Evolutionary conservation across 2,113 vertebrate species (phyloP).

Genomic region (Galbula dea): DNA sequence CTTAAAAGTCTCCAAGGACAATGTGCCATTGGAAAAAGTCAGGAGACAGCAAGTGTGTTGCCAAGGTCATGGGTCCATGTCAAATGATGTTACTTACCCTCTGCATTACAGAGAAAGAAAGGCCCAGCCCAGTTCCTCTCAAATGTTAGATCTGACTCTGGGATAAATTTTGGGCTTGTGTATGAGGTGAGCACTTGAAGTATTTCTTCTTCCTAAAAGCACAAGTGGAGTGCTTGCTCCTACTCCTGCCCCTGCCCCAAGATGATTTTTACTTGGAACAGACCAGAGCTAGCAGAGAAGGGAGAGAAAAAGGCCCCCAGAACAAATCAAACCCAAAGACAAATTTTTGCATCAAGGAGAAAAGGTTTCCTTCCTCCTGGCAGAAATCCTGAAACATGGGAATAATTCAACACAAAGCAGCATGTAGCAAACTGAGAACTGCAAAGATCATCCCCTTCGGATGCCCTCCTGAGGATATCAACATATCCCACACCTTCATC

Average conservation of each 20-base stretch:
- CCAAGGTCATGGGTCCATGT: not conserved
- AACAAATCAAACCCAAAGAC: not conserved
- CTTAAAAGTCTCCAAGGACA: not conserved
- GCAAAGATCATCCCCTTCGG: not conserved
- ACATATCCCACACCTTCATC: not conserved
- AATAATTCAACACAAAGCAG: not conserved
- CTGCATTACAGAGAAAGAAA: constrained; percentile 27
- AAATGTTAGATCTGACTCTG: not conserved
- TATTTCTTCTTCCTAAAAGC: not conserved
- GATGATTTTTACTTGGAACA: not conserved
- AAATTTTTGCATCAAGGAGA: not conserved
- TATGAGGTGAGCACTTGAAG: not conserved
- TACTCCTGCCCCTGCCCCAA: not conserved
- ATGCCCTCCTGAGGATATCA: not conserved
- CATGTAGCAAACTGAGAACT: not conserved
- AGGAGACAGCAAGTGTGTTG: not conserved
- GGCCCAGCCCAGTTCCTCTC: constrained; percentile 44
- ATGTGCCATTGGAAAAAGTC: not conserved
- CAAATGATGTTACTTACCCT: not conserved
- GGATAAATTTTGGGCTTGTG: not conserved
- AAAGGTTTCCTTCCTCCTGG: not conserved
- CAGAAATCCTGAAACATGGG: not conserved
- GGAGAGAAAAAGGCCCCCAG: not conserved
- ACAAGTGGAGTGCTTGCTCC: not conserved
- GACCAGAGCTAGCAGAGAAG: not conserved